A percentile compares a stretch with the other conserved stretches of the same genome.
Conservation (phyloP, 2,888 invertebrate genomes). For the Coecobrya sp. region DNA sequence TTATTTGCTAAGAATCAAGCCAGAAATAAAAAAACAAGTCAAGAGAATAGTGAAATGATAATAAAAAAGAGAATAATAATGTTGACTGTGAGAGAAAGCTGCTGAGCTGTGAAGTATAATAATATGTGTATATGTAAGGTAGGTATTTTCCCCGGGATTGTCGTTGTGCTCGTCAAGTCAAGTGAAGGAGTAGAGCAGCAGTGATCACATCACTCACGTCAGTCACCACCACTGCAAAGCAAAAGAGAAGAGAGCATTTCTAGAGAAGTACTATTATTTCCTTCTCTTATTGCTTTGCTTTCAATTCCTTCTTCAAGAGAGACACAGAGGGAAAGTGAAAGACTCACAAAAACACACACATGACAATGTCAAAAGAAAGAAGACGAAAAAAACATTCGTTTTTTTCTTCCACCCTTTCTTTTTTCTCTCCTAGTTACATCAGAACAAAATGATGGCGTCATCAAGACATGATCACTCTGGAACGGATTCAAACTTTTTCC, state of each 20-base stretch:
- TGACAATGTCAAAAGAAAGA: constrained; percentile 36
- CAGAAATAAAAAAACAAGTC: background rate
- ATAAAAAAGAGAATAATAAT: background rate
- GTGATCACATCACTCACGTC: constrained; percentile 47
- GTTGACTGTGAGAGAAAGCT: background rate
- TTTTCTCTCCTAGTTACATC: background rate
- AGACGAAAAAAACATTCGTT: background rate
- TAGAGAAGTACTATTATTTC: constrained; percentile 1
- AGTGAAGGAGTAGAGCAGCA: constrained; percentile 15
- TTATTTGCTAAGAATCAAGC: background rate
- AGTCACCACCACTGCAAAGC: background rate
- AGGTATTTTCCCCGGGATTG: background rate
- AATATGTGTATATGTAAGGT: background rate
- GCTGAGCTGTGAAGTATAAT: background rate
- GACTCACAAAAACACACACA: background rate
- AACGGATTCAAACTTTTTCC: constrained; percentile 45
- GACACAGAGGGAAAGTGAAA: background rate
- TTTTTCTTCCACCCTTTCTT: background rate
- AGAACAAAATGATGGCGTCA: constrained; percentile 50
- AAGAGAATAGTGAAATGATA: background rate
- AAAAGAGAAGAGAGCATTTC: background rate
- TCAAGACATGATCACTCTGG: constrained; percentile 52
- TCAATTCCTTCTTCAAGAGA: constrained; percentile 16
- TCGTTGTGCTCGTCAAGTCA: constrained; percentile 5
- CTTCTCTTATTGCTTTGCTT: constrained; percentile 42